phyloP scores from a whole-genome alignment of 2,113 vertebrate species.

The Bubo blakistoni region DNA sequence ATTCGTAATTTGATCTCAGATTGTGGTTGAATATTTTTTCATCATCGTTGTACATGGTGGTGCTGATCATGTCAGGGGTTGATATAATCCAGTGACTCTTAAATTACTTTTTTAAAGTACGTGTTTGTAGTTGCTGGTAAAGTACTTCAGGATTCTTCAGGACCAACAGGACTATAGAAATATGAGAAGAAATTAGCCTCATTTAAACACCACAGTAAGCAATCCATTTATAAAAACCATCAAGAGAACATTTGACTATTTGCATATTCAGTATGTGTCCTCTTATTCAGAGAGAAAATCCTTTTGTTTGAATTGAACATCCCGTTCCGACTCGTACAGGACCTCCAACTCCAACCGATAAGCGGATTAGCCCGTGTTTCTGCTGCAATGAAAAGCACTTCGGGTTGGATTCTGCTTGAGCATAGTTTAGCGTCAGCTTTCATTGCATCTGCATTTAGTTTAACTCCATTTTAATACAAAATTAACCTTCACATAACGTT shows the following conservation, averaged over 20 bases:
- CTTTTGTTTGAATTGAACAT: background rate
- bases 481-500: background rate
- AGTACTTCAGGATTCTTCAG: background rate
- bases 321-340: background rate
- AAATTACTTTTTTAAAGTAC: background rate
- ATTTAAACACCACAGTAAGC: background rate
- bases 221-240: background rate
- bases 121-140: background rate
- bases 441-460: background rate
- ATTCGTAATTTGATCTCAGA: background rate
- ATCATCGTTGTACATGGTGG: background rate
- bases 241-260: background rate
- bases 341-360: background rate
- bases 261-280: conserved; percentile 17
- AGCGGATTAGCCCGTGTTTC: background rate
- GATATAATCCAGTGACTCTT: background rate
- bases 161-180: background rate
- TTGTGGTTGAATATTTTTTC: background rate
- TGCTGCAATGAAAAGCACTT: conserved; percentile 14
- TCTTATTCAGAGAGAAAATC: conserved; percentile 33
- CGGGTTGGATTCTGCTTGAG: background rate
- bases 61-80: background rate
- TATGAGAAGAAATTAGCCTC: background rate
- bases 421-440: background rate
- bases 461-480: background rate